Evolutionary conservation across 2,113 vertebrate genomes (phyloP).

Genomic region (Sylvietta virens): DNA sequence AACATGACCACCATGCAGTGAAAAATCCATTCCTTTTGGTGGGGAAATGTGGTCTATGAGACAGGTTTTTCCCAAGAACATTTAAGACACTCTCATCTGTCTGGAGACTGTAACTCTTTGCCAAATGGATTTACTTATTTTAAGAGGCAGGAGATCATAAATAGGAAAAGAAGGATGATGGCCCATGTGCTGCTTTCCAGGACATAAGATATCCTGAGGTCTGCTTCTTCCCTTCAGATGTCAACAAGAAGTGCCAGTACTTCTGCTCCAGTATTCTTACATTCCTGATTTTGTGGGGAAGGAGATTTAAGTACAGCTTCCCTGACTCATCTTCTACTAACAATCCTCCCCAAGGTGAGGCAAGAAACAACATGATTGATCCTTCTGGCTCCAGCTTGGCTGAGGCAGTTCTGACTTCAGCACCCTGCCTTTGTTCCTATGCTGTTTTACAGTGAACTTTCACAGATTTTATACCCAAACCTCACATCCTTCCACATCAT

Average conservation of each 20-base stretch:
- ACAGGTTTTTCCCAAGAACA: background rate
- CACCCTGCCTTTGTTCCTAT: background rate
- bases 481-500: background rate
- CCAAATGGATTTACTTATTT: background rate
- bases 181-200: background rate
- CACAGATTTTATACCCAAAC: background rate
- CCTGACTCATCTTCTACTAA: slow-evolving; percentile 41
- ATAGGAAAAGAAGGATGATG: background rate
- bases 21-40: background rate
- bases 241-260: slow-evolving; percentile 15
- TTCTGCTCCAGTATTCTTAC: background rate
- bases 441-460: background rate
- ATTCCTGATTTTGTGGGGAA: background rate
- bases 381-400: slow-evolving; percentile 33
- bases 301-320: background rate
- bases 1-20: background rate
- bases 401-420: slow-evolving; percentile 12
- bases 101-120: background rate
- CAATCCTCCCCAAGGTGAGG: slow-evolving; percentile 10
- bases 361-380: slow-evolving; percentile 55
- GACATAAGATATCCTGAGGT: background rate
- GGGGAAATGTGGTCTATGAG: background rate
- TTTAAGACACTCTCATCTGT: background rate
- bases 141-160: background rate
- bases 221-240: background rate